Percentiles rank a stretch among this genome's conserved stretches.
Conservation (phyloP, 2,888 invertebrate genomes). For the Rhingia rostrata region DNA sequence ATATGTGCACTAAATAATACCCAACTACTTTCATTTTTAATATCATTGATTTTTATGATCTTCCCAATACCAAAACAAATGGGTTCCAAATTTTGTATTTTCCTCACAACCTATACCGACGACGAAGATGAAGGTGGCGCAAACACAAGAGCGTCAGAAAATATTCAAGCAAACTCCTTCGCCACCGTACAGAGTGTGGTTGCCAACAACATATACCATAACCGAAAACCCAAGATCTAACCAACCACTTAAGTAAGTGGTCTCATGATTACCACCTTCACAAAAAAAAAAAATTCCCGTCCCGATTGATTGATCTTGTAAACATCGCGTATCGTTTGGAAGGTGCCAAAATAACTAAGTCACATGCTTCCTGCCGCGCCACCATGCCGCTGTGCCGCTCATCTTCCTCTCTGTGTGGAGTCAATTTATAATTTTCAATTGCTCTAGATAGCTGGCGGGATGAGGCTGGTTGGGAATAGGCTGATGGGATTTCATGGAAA, state of each 20-base stretch:
- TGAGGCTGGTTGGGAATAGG: not conserved
- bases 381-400: constrained; percentile 56
- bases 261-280: constrained; percentile 57
- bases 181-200: not conserved
- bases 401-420: constrained; percentile 58
- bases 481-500: constrained; percentile 27
- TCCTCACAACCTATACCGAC: not conserved
- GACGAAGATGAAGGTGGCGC: constrained; percentile 27
- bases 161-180: constrained; percentile 25
- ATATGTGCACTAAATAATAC: constrained; percentile 55
- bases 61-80: constrained; percentile 51
- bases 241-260: constrained; percentile 68
- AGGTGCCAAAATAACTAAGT: constrained; percentile 76
- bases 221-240: constrained; percentile 35
- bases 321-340: constrained; percentile 68
- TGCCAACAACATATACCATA: constrained; percentile 3
- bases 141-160: constrained; percentile 36
- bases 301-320: constrained; percentile 71
- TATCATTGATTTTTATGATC: constrained; percentile 60
- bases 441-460: constrained; percentile 17
- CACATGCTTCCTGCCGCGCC: constrained; percentile 75
- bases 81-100: constrained; percentile 19
- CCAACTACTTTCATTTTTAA: constrained; percentile 52
- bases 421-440: constrained; percentile 69
- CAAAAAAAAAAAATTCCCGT: constrained; percentile 55